A percentile compares a stretch with the other conserved stretches of the same genome.
Conservation (phyloP, 2,888 invertebrate species). For the Empis stercorea region DNA sequence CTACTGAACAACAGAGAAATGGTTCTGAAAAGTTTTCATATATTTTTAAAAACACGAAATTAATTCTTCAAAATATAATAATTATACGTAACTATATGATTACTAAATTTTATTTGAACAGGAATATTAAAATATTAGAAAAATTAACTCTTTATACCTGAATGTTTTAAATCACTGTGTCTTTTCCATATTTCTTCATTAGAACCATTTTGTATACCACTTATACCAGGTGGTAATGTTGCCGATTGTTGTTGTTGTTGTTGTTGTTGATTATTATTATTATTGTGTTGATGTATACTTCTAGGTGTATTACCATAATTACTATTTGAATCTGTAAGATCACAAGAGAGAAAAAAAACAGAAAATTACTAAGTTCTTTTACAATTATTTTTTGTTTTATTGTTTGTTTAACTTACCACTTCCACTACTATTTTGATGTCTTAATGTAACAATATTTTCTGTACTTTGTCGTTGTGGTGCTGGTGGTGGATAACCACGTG, state of each 20-base stretch:
- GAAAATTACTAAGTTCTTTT: too few species aligned
- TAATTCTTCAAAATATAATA: too few species aligned
- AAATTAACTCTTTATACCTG: conserved; percentile 19
- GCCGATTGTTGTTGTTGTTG: conserved; percentile 21
- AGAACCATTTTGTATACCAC: conserved; percentile 28
- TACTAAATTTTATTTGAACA: too few species aligned
- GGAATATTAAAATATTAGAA: too few species aligned
- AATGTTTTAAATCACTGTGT: conserved; percentile 29
- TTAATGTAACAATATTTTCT: conserved; percentile 28
- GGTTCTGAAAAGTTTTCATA: too few species aligned
- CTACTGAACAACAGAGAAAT: too few species aligned
- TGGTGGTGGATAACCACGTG: conserved; percentile 45
- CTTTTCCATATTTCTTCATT: conserved; percentile 30
- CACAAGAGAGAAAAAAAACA: conserved; percentile 12
- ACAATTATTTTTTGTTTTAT: too few species aligned
- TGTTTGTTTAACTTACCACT: conserved; percentile 24
- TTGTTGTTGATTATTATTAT: too few species aligned
- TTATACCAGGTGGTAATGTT: conserved; percentile 24
- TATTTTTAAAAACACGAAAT: too few species aligned
- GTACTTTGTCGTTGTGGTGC: conserved; percentile 38
- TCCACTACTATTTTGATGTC: conserved; percentile 27
- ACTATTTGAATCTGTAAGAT: conserved; percentile 22
- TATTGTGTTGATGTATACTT: conserved; percentile 15
- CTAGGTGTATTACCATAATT: conserved; percentile 23
- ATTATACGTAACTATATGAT: too few species aligned